These are phyloP conservation scores for Dermolepida albohirtum DNA, from an alignment of 2,888 invertebrate genomes.

Conservation along the genomic window DNA sequence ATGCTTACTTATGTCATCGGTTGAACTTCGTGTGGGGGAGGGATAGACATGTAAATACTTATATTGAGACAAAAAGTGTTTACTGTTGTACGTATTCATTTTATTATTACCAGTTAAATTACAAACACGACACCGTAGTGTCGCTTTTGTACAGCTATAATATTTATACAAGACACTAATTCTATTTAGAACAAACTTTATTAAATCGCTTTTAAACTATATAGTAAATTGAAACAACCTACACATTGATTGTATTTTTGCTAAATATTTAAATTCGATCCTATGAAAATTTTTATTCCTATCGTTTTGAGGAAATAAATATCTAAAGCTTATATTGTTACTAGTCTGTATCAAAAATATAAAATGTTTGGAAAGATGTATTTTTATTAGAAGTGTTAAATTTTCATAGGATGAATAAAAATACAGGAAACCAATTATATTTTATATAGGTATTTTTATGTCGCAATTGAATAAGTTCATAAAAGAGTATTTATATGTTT, in stretches of 20 bases:
- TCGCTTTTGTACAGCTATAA: conserved; percentile 56
- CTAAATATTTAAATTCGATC: conserved; percentile 26
- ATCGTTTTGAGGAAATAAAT: conserved; percentile 43
- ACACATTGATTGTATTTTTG: conserved; percentile 54
- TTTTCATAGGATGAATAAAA: conserved; percentile 43
- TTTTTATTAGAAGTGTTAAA: conserved; percentile 42
- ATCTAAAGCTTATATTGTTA: conserved; percentile 46
- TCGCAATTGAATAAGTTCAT: too few species aligned
- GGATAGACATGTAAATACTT: conserved; percentile 14
- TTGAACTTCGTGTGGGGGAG: conserved; percentile 39
- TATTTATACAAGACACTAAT: conserved; percentile 53
- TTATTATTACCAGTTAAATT: conserved; percentile 57
- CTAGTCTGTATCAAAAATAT: conserved; percentile 52
- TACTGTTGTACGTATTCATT: conserved; percentile 42
- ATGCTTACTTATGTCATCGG: conserved; percentile 52
- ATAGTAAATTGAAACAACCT: conserved; percentile 48
- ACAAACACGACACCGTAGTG: conserved; percentile 56
- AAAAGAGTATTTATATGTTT: too few species aligned
- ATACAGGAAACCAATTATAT: not conserved
- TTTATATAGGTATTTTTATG: too few species aligned
- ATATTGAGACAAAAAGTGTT: not conserved
- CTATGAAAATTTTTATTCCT: conserved; percentile 18
- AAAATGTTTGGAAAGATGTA: conserved; percentile 49
- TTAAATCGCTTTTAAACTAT: conserved; percentile 42
- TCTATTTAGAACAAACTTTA: conserved; percentile 48